Percentiles rank a stretch among this genome's conserved stretches.
phyloP scores from a whole-genome alignment of 2,797 vertebrate species.

The Phataginus tricuspis region DNA sequence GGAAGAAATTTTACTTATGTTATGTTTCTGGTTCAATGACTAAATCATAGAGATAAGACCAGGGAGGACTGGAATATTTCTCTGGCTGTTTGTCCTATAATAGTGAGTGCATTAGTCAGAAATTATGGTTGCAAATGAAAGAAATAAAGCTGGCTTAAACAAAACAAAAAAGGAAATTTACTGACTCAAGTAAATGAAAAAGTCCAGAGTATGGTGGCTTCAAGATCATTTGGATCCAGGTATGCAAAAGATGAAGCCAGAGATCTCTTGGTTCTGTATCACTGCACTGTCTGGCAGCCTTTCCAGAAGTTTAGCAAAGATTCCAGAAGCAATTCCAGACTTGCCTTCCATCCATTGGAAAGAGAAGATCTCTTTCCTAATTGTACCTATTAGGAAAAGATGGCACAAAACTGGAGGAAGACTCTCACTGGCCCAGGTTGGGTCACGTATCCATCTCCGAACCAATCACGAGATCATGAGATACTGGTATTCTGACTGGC shows the following conservation, averaged over 20 bases:
- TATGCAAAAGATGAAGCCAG: constrained; percentile 17
- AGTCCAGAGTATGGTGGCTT: neutral
- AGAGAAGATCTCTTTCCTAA: neutral
- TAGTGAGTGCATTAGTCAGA: constrained; percentile 45
- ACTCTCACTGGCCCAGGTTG: neutral
- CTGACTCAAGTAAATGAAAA: constrained; percentile 11
- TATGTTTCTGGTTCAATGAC: constrained; percentile 49
- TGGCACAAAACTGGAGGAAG: neutral
- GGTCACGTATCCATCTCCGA: neutral
- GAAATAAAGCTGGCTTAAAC: constrained; percentile 16
- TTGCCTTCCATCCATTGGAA: neutral
- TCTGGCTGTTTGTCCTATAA: constrained; percentile 45
- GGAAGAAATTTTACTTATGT: constrained; percentile 59
- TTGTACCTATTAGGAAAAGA: too few relatives aligned
- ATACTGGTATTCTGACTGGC: neutral
- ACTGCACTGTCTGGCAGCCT: neutral
- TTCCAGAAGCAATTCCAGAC: neutral
- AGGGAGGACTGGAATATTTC: constrained; percentile 44
- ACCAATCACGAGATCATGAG: neutral
- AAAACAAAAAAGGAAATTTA: constrained; percentile 16
- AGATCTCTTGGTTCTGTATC: neutral
- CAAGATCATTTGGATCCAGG: constrained; percentile 13
- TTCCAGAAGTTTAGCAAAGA: neutral
- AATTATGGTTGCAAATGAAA: constrained; percentile 24
- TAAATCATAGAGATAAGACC: constrained; percentile 49